These are phyloP conservation scores for Polypedilum pembai DNA, from an alignment of 1,140 invertebrate genomes.

Conservation along the genomic window DNA sequence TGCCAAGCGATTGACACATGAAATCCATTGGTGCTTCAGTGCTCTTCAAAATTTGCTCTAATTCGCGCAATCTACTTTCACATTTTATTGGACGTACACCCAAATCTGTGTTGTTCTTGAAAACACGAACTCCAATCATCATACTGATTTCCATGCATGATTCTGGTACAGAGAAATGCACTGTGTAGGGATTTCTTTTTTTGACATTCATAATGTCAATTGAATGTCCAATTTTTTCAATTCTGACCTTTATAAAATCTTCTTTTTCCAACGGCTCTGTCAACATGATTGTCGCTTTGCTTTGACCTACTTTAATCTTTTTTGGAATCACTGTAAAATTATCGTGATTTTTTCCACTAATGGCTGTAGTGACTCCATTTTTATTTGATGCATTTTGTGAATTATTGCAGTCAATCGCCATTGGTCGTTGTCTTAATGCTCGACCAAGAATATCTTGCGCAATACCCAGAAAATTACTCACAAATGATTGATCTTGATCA, in stretches of 20 bases:
- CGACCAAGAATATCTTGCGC: constrained; percentile 65
- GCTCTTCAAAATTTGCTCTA: constrained; percentile 69
- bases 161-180: constrained; percentile 71
- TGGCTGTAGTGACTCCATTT: constrained; percentile 30
- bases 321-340: constrained; percentile 41
- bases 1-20: constrained; percentile 77
- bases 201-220: constrained; percentile 66
- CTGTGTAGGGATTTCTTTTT: constrained; percentile 68
- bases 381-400: not conserved
- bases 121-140: constrained; percentile 67
- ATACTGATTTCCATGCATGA: constrained; percentile 72
- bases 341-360: constrained; percentile 35
- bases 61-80: constrained; percentile 69
- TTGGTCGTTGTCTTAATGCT: constrained; percentile 52
- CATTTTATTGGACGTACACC: constrained; percentile 75
- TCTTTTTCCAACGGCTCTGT: constrained; percentile 65
- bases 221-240: constrained; percentile 70
- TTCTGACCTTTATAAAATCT: constrained; percentile 63
- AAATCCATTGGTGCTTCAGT: constrained; percentile 75
- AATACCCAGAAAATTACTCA: constrained; percentile 67
- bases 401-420: constrained; percentile 37
- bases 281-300: constrained; percentile 68
- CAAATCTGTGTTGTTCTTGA: constrained; percentile 66
- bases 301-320: constrained; percentile 55
- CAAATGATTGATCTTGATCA: constrained; percentile 72